Conservation (phyloP, 2,888 invertebrate genomes). For the Zaprionus lineosus region DNA sequence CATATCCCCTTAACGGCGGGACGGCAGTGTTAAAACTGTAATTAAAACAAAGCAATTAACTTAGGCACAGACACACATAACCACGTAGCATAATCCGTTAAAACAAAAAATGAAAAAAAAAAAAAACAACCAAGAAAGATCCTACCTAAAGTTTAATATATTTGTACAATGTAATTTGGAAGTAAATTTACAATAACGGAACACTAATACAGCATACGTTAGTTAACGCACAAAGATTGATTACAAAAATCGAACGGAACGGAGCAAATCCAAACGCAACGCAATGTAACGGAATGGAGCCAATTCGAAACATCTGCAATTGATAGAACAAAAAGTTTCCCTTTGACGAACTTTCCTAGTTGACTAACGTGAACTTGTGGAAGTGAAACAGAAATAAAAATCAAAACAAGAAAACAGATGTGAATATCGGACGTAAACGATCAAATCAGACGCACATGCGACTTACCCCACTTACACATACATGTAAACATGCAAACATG, state of each 20-base stretch:
- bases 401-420: not conserved
- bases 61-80: conserved; percentile 21
- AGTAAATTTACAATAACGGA: conserved; percentile 56
- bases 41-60: conserved; percentile 45
- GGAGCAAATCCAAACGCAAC: conserved; percentile 1
- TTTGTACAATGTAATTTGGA: conserved; percentile 58
- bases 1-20: conserved; percentile 16
- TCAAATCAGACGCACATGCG: conserved; percentile 39
- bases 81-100: conserved; percentile 8
- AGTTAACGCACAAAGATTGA: conserved; percentile 44
- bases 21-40: conserved; percentile 29
- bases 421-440: not conserved
- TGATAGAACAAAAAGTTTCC: conserved; percentile 1
- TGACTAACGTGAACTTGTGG: conserved; percentile 28
- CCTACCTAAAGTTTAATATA: conserved; percentile 70
- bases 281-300: not conserved
- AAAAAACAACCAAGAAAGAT: conserved; percentile 49
- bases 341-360: conserved; percentile 33
- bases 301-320: conserved; percentile 12
- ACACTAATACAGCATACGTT: conserved; percentile 17
- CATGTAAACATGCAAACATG: conserved; percentile 4
- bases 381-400: conserved; percentile 13
- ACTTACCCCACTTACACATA: conserved; percentile 26
- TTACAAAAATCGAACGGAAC: conserved; percentile 9
- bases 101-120: too few relatives aligned